A percentile compares a stretch with the other conserved stretches of the same genome.
Conservation (phyloP, 1,140 invertebrate species). For the Papilio helenus region DNA sequence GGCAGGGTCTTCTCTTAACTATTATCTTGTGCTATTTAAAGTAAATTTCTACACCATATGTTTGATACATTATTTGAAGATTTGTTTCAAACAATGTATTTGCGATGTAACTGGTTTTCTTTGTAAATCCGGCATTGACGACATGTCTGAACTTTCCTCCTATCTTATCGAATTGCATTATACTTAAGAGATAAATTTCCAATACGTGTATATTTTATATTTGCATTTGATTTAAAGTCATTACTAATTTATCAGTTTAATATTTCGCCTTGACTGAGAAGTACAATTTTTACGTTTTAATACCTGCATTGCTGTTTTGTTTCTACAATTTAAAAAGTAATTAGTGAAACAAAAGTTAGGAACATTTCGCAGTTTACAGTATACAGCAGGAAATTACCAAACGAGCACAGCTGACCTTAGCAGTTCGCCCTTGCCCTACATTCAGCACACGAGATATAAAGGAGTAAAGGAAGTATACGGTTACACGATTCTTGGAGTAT, state of each 20-base stretch:
- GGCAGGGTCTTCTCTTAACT: too few species aligned
- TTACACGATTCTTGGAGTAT: constrained; percentile 19
- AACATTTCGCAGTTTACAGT: constrained; percentile 25
- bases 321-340: background rate
- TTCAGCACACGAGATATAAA: constrained; percentile 37
- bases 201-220: background rate
- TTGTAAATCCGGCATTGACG: background rate
- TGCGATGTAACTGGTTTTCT: background rate
- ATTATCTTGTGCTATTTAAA: too few species aligned
- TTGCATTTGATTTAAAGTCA: background rate
- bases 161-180: constrained; percentile 49
- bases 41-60: too few species aligned
- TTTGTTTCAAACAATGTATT: background rate
- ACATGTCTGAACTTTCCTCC: constrained; percentile 8
- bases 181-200: background rate
- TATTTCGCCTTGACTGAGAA: too few species aligned
- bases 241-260: too few species aligned
- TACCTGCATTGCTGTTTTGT: background rate
- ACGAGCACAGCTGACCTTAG: constrained; percentile 39
- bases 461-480: constrained; percentile 34
- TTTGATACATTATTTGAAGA: too few species aligned
- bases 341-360: constrained; percentile 21
- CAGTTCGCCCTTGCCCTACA: constrained; percentile 44
- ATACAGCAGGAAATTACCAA: constrained; percentile 26
- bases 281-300: background rate